A percentile compares a stretch with the other conserved stretches of the same genome.
Evolutionary conservation across 2,888 invertebrate species (phyloP).

Genomic region (Agrotis segetum): DNA sequence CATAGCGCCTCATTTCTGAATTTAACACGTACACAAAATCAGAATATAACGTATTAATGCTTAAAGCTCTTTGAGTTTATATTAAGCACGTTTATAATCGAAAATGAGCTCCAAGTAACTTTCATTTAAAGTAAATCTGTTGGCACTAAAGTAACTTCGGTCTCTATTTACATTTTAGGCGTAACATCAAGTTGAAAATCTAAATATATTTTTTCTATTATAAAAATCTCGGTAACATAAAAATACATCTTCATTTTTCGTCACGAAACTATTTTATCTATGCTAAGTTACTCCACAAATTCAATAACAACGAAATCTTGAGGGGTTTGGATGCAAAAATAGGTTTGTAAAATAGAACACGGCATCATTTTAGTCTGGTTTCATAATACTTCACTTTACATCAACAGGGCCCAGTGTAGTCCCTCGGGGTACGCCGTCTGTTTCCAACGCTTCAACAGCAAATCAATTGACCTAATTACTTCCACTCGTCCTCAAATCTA

Average conservation of each 20-base stretch:
- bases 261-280: not conserved
- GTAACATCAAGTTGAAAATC: not conserved
- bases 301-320: not conserved
- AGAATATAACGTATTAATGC: slow-evolving; percentile 17
- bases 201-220: not conserved
- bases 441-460: not conserved
- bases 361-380: not conserved
- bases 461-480: slow-evolving; percentile 19
- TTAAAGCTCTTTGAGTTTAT: slow-evolving; percentile 22
- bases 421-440: not conserved
- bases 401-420: not conserved
- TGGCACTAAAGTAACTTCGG: slow-evolving; percentile 1
- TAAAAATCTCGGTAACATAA: not conserved
- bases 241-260: not conserved
- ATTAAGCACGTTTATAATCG: slow-evolving; percentile 21
- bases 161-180: not conserved
- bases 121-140: not conserved
- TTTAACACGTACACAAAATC: slow-evolving; percentile 31
- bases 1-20: slow-evolving; percentile 15
- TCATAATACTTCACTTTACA: too few species aligned
- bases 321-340: too few species aligned
- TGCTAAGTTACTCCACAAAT: too few species aligned
- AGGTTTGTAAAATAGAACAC: too few species aligned
- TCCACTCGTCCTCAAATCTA: slow-evolving; percentile 11
- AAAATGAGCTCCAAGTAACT: slow-evolving; percentile 20